A percentile compares a stretch with the other conserved stretches of the same genome.
These are phyloP conservation scores for Sphaerodactylus townsendi DNA, from an alignment of 2,113 vertebrate species.

Conservation along the genomic window DNA sequence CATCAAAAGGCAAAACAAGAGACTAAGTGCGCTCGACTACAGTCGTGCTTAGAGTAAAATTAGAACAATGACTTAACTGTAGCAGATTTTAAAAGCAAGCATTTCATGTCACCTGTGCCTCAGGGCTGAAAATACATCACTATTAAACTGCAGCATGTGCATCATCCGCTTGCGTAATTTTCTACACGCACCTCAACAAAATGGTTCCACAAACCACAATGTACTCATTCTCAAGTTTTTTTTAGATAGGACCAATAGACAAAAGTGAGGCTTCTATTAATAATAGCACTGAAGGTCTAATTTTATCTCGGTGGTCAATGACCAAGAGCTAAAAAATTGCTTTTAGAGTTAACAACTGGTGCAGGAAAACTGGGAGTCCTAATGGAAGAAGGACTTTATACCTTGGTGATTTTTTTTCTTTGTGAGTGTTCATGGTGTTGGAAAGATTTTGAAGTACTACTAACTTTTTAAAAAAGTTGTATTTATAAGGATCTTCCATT, in stretches of 20 bases:
- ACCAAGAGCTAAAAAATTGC: no score
- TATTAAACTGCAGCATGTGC: not conserved
- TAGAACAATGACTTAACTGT: not conserved
- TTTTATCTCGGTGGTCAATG: no score
- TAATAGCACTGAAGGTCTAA: no score
- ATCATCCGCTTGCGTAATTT: not conserved
- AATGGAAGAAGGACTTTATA: no score
- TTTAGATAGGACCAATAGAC: no score
- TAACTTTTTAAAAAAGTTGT: no score
- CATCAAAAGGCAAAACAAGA: not conserved
- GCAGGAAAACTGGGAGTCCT: no score
- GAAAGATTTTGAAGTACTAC: no score
- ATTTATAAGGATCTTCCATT: not conserved
- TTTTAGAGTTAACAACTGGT: no score
- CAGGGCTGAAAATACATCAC: not conserved
- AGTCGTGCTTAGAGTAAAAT: not conserved
- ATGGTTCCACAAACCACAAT: not conserved
- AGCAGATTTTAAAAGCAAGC: not conserved
- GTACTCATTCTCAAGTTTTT: not conserved
- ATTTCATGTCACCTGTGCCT: not conserved
- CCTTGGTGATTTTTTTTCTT: no score
- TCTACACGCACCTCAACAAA: not conserved
- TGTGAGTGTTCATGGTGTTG: no score
- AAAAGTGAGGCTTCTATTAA: no score
- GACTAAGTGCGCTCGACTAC: not conserved